Evolutionary conservation across 1,140 invertebrate species (phyloP).

Genomic region (Scaptomyza montana): DNA sequence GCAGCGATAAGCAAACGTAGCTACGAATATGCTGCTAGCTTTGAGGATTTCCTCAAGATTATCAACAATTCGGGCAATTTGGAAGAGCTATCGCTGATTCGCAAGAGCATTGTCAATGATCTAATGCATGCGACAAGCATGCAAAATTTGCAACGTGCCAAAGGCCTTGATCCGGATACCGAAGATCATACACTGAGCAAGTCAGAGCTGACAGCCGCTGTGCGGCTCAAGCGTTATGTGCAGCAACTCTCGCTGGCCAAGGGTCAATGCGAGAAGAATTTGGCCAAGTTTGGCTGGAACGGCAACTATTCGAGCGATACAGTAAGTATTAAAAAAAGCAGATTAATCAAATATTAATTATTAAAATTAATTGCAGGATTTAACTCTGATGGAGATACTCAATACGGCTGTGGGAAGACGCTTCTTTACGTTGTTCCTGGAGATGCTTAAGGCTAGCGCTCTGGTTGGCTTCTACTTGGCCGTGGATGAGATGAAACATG

Average conservation of each 20-base stretch:
- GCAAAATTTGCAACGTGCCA: constrained; percentile 93
- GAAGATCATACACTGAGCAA: constrained; percentile 86
- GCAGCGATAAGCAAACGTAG: constrained; percentile 91
- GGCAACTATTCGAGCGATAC: constrained; percentile 88
- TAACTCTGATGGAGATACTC: constrained; percentile 88
- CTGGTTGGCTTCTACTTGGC: constrained; percentile 93
- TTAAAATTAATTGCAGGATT: constrained; percentile 76
- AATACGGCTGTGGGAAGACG: constrained; percentile 89
- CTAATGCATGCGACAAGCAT: constrained; percentile 96
- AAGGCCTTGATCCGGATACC: constrained; percentile 89
- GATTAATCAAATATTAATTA: not conserved
- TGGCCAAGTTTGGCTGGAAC: constrained; percentile 90
- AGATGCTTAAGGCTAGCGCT: constrained; percentile 91
- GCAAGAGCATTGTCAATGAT: constrained; percentile 93
- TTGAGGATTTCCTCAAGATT: constrained; percentile 94
- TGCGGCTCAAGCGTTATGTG: constrained; percentile 90
- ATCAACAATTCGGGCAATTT: constrained; percentile 92
- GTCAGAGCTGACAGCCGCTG: constrained; percentile 89
- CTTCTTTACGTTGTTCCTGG: constrained; percentile 91
- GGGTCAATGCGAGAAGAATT: constrained; percentile 91
- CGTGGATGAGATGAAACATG: constrained; percentile 92
- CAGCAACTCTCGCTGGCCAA: constrained; percentile 94
- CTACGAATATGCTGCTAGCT: constrained; percentile 94
- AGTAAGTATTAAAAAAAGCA: constrained; percentile 28
- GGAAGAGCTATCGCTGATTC: constrained; percentile 92